Conservation (phyloP, 2,888 invertebrate genomes). For the Conus canariensis region DNA sequence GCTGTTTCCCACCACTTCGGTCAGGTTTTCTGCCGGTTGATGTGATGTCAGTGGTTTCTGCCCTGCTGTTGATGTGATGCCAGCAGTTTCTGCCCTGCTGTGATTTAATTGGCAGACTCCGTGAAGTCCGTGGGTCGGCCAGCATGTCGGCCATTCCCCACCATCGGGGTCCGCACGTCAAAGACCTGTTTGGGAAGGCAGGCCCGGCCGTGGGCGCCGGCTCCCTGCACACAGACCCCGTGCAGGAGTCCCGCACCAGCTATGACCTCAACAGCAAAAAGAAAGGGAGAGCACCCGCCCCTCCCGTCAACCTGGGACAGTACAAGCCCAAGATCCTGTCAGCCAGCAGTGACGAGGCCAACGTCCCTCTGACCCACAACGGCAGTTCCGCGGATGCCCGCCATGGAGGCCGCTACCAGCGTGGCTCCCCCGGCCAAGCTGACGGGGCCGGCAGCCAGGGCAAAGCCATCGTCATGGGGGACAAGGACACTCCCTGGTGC, state of each 20-base stretch:
- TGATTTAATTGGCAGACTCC: no score
- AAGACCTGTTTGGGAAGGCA: conserved; percentile 33
- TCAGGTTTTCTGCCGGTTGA: no score
- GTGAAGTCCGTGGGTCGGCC: not conserved
- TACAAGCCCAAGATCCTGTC: conserved; percentile 39
- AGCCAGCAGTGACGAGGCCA: not conserved
- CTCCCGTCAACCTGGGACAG: conserved; percentile 29
- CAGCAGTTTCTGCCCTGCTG: no score
- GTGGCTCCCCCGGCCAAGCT: not conserved
- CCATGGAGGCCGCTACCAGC: no score
- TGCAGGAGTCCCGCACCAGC: conserved; percentile 41
- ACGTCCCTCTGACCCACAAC: conserved; percentile 3
- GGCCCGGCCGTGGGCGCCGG: not conserved
- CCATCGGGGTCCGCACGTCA: conserved; percentile 34
- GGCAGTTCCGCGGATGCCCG: not conserved
- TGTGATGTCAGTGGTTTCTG: no score
- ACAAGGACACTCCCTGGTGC: conserved; percentile 53
- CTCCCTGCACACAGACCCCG: conserved; percentile 37
- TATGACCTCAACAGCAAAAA: conserved; percentile 32
- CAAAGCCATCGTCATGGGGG: conserved; percentile 52
- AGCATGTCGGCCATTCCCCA: conserved; percentile 33
- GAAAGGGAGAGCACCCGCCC: conserved; percentile 32
- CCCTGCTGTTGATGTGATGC: no score
- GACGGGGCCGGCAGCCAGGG: not conserved
- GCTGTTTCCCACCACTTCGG: no score